phyloP scores from a whole-genome alignment of 1,140 invertebrate species.

The Heliconius hewitsoni region DNA sequence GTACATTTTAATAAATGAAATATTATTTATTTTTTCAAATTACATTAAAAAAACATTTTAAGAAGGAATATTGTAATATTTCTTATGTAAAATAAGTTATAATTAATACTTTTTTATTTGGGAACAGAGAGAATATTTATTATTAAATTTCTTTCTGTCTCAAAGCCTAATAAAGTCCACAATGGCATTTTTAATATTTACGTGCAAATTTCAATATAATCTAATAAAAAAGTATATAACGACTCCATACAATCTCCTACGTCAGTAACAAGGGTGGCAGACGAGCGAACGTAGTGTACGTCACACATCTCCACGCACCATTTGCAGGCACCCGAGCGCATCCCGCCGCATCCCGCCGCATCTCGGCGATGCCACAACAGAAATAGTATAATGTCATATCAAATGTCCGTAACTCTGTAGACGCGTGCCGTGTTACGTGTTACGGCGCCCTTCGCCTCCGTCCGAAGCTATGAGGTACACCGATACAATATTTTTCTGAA shows the following conservation, averaged over 20 bases:
- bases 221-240: constrained; percentile 16
- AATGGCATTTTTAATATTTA: neutral
- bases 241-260: constrained; percentile 47
- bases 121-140: neutral
- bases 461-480: neutral
- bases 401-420: constrained; percentile 55
- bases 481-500: constrained; percentile 1
- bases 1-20: neutral
- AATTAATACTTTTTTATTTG: too few species aligned
- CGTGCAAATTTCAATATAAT: too few species aligned
- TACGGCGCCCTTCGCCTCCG: constrained; percentile 9
- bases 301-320: constrained; percentile 78
- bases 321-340: constrained; percentile 74
- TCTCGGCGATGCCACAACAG: constrained; percentile 49
- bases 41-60: too few species aligned
- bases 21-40: neutral
- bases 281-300: constrained; percentile 52
- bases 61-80: too few species aligned
- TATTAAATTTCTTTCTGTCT: neutral
- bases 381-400: constrained; percentile 80
- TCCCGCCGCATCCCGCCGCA: constrained; percentile 56
- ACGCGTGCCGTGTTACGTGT: constrained; percentile 56
- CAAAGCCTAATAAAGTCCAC: neutral
- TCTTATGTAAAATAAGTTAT: too few species aligned
- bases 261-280: constrained; percentile 64